phyloP scores from a whole-genome alignment of 2,797 vertebrate genomes.

The Melanogrammus aeglefinus region DNA sequence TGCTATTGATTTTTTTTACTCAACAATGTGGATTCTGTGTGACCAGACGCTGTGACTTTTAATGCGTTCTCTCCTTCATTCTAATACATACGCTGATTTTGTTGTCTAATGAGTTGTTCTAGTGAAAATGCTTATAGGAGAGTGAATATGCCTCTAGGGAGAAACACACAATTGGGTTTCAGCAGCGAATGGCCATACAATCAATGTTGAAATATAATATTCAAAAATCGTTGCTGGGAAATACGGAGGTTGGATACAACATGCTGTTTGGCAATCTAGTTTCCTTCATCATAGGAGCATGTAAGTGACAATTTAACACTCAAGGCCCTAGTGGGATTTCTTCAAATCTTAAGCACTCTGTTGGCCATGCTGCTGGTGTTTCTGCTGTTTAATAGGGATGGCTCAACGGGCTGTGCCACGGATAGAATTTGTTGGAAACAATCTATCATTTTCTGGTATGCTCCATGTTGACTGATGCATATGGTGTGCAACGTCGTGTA shows the following conservation, averaged over 20 bases:
- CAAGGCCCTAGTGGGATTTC: not conserved
- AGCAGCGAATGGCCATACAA: not conserved
- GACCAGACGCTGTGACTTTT: slow-evolving; percentile 3
- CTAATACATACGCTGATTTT: not conserved
- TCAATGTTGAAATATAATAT: not conserved
- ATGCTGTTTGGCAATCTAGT: not conserved
- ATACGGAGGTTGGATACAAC: not conserved
- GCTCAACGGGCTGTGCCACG: not conserved
- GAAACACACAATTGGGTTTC: not conserved
- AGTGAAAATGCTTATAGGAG: not conserved
- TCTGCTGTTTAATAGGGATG: not conserved
- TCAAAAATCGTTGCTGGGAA: not conserved
- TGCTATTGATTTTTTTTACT: not conserved
- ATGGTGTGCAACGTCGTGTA: not conserved
- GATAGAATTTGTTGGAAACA: not conserved
- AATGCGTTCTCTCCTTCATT: not conserved
- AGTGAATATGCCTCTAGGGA: not conserved
- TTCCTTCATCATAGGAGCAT: not conserved
- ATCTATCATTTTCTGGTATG: not conserved
- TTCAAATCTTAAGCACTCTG: not conserved
- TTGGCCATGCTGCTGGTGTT: not conserved
- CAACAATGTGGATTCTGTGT: not conserved
- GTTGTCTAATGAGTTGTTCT: not conserved
- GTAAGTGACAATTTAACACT: not conserved
- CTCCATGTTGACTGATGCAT: not conserved